These are phyloP conservation scores for Kobus ellipsiprymnus DNA, from an alignment of 2,113 vertebrate species.

Conservation along the genomic window DNA sequence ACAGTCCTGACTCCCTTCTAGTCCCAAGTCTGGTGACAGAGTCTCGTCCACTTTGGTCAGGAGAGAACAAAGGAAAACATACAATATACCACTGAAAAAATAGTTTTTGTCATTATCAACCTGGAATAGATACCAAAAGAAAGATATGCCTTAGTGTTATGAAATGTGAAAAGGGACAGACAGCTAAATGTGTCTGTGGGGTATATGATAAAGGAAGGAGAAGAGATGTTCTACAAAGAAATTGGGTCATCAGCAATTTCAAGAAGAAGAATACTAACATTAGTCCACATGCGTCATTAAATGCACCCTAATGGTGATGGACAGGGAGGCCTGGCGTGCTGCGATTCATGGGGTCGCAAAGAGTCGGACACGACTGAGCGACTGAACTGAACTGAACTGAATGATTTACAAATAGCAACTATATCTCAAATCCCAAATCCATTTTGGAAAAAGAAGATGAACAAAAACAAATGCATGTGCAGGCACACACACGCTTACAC, in stretches of 20 bases:
- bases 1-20: background rate
- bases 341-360: no score
- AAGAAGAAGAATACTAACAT: background rate
- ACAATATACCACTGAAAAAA: background rate
- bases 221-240: background rate
- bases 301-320: background rate
- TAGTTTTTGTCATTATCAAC: background rate
- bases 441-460: background rate
- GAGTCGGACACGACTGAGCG: no score
- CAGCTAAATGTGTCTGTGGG: background rate
- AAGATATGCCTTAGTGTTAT: background rate
- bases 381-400: no score
- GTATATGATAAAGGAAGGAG: background rate
- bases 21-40: background rate
- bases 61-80: background rate
- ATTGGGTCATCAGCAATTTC: background rate
- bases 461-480: background rate
- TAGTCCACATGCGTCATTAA: background rate
- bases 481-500: fast-evolving
- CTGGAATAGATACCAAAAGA: background rate
- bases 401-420: background rate
- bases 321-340: no score
- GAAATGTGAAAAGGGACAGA: background rate
- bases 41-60: background rate
- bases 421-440: background rate